Evolutionary conservation across 2,113 vertebrate species (phyloP), one percentile per base, ranked within the genome.

Genomic region (Siphamia tubifer): DNA sequence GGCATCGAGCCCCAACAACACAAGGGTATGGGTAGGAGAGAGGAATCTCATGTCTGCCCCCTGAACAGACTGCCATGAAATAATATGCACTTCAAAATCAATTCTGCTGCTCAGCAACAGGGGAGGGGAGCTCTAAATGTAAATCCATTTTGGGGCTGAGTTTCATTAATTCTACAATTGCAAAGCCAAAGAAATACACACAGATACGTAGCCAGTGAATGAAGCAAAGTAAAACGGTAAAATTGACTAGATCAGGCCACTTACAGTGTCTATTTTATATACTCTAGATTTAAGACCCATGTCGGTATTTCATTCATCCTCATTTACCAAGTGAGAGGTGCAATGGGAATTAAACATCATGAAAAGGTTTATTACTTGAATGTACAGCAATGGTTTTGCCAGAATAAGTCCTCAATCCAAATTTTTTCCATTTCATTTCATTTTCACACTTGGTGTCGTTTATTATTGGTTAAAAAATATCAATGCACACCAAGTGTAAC

Each of bases 1-100:
- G 35, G 25, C 34, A 35, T 55, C 35, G 77, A 69, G n/a, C 57
- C 32, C 40, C 15, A 10, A 60, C 71, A 64, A 60, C 43, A 30
- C 7, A 16, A 60, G 52, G 42, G 49, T 45, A 42, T 17, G 11
- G 39, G 44, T 45, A 64, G 43, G 25, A 78, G 66, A 69, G 52
- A 42, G 70, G 56, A 79, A 73, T 74, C 60, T 79, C 63, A 75
- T 68, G 63, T 68, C 67, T 40, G 17, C 42, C 34, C 35, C 27
- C 55, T 23, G 32, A 63, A 51, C 31, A 68, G 32, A 64, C 65
- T n/a, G n/a, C 30, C 8, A 71, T 60, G n/a, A 69, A 82, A 81
- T 62, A 67, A 23, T 61, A 74, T 65, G 42, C 68, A 70, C 77
- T 80, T 84, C 72, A 83, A 77, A 83, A 67, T 80, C 67, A 77